These are phyloP conservation scores for Plagodis dolabraria DNA, from an alignment of 2,888 invertebrate genomes.

Conservation along the genomic window DNA sequence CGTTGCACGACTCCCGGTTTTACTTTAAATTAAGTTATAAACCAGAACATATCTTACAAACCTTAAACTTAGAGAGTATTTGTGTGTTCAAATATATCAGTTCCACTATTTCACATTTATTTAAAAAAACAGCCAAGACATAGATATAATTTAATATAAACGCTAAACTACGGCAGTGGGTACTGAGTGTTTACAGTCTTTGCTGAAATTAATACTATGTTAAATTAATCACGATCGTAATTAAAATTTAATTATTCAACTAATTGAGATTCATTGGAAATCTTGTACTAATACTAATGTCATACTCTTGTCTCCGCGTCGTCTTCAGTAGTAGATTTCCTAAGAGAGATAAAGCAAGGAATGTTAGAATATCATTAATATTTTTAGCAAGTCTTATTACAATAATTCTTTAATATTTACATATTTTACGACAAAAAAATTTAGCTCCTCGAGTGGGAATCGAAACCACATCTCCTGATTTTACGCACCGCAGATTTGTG, in stretches of 20 bases:
- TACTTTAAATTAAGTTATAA: constrained; percentile 38
- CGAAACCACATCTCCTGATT: too few relatives aligned
- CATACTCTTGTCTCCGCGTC: constrained; percentile 81
- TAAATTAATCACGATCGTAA: constrained; percentile 40
- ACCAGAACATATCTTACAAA: constrained; percentile 30
- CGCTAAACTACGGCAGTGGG: constrained; percentile 79
- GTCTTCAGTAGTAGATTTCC: constrained; percentile 85
- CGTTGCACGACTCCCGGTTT: constrained; percentile 31
- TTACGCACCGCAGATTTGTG: too few relatives aligned
- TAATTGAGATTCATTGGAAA: constrained; percentile 84
- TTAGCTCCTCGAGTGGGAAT: too few relatives aligned
- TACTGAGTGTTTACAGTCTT: constrained; percentile 77
- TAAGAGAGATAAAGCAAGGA: constrained; percentile 42
- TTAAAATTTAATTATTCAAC: constrained; percentile 61
- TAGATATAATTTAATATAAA: constrained; percentile 52
- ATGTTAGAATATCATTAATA: too few relatives aligned
- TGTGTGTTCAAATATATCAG: constrained; percentile 17
- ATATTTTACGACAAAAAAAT: too few relatives aligned
- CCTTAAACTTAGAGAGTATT: constrained; percentile 46
- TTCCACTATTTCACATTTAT: constrained; percentile 42
- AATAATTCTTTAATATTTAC: too few relatives aligned
- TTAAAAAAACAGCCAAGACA: constrained; percentile 57
- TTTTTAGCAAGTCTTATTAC: too few relatives aligned
- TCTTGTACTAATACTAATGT: constrained; percentile 70
- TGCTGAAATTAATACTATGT: constrained; percentile 60